phyloP scores from a whole-genome alignment of 2,113 vertebrate species.

The Apteryx owenii region DNA sequence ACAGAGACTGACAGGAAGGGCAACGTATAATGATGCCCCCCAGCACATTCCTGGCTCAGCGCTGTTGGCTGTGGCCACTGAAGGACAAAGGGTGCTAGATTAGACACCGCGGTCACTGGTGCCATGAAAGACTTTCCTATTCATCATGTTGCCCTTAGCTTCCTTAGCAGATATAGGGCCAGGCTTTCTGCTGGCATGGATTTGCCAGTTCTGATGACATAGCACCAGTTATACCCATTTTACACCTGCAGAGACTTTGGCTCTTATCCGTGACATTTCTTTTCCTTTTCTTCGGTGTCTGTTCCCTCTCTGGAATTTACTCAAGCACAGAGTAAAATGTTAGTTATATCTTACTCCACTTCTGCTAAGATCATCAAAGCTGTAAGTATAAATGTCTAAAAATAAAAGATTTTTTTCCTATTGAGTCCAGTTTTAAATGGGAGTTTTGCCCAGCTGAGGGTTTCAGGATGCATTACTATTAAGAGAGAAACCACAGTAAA shows the following conservation, averaged over 20 bases:
- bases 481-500: slow-evolving; percentile 25
- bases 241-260: not conserved
- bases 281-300: not conserved
- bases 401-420: not conserved
- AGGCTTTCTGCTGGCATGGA: not conserved
- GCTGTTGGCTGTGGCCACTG: not conserved
- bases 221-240: not conserved
- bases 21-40: not conserved
- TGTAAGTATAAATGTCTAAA: not conserved
- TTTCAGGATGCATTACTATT: slow-evolving; percentile 35
- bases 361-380: not conserved
- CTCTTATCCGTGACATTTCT: not conserved
- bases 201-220: not conserved
- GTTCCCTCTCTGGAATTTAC: not conserved
- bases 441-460: not conserved
- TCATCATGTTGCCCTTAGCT: not conserved
- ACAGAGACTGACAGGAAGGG: slow-evolving; percentile 15
- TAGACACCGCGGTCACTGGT: not conserved
- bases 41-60: slow-evolving; percentile 45
- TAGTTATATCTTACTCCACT: not conserved
- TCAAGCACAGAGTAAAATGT: not conserved
- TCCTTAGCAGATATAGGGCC: not conserved
- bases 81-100: not conserved
- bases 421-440: not conserved
- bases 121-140: not conserved